Base-by-base conservation (phyloP, 2,113 vertebrate species). In the Lophochroa leadbeateri region DNA sequence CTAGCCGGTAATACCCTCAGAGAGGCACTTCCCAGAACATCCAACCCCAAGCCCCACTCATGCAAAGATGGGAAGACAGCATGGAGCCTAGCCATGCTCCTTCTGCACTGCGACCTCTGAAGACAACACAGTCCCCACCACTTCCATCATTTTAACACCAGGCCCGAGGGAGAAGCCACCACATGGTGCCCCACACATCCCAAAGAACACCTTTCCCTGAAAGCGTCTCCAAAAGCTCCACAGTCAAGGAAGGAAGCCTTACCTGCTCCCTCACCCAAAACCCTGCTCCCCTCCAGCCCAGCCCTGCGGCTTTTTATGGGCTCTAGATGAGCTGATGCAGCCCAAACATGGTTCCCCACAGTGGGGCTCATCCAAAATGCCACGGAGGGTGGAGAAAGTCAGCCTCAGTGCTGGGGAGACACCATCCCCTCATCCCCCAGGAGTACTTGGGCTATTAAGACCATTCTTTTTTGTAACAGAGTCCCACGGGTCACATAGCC, bases 1-100 rank as follows among this genome's bases (percentile, higher is more conserved):
- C 37, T 21, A 58, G 33, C 57, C 21, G 10, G 57, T 35, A 35
- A 58, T 35, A 21, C 21, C 58, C 44, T 46, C 13, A 13, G 27
- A 18, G 14, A 28, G 21, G 19, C 1, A 0, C 6, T 41, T 33
- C 17, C 31, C 35, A 16, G 18, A 7, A 7, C 0, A 2, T 13
- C 52, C 60, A n/a, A 9, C 19, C 65, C 81, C 65, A 63, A 69
- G 27, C 9, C 29, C 41, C 15, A 9, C 31, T 24, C 7, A 1
- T 0, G 6, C 3, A 6, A 43, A 28, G 20, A 17, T 3, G 11
- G n/a, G 41, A 10, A 29, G 29, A 39, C 24, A 53, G 8, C 24
- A 7, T 25, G 10, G 6, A 46, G 24, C 9, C 20, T n/a, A 46
- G 6, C 9, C 25, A 4, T 0, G 1, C n/a, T 47, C 39, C 12